Evolutionary conservation across 2,113 vertebrate genomes (phyloP).

Genomic region (Mugil cephalus): DNA sequence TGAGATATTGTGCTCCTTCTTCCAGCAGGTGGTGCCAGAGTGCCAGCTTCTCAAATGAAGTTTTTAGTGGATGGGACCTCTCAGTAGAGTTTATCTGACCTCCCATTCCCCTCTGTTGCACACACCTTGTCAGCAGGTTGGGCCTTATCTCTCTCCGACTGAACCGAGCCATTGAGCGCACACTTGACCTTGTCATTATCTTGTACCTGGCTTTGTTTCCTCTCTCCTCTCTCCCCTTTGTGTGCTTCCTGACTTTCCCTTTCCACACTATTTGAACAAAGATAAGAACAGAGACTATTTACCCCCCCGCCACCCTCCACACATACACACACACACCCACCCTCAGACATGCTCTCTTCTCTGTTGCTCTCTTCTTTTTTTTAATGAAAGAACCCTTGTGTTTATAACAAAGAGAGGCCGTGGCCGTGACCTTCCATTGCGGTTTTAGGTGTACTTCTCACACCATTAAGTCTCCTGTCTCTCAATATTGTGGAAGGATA

Average conservation of each 20-base stretch:
- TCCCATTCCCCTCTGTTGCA: slow-evolving; percentile 62
- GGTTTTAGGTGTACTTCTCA: slow-evolving; percentile 50
- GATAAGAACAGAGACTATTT: slow-evolving; percentile 75
- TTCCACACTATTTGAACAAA: slow-evolving; percentile 74
- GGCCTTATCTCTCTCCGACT: slow-evolving; percentile 72
- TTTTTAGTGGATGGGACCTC: not conserved
- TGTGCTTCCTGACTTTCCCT: slow-evolving; percentile 75
- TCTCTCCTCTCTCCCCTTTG: slow-evolving; percentile 64
- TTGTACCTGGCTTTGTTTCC: slow-evolving; percentile 81
- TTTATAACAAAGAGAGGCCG: slow-evolving; percentile 55
- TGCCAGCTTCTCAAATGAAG: slow-evolving; percentile 6
- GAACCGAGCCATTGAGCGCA: slow-evolving; percentile 75
- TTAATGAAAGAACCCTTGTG: slow-evolving; percentile 65
- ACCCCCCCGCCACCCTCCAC: slow-evolving; percentile 11
- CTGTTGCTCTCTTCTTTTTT: slow-evolving; percentile 35
- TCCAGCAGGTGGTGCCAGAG: slow-evolving; percentile 68
- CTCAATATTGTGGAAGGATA: slow-evolving; percentile 44
- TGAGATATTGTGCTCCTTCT: not conserved
- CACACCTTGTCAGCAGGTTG: slow-evolving; percentile 75
- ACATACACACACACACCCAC: slow-evolving; percentile 5
- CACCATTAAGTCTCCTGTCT: slow-evolving; percentile 35
- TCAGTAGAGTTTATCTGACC: slow-evolving; percentile 65
- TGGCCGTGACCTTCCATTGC: slow-evolving; percentile 59
- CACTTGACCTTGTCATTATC: slow-evolving; percentile 82
- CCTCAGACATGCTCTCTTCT: slow-evolving; percentile 26